Conservation (phyloP, 2,797 vertebrate genomes). For the Xyrichtys novacula region DNA sequence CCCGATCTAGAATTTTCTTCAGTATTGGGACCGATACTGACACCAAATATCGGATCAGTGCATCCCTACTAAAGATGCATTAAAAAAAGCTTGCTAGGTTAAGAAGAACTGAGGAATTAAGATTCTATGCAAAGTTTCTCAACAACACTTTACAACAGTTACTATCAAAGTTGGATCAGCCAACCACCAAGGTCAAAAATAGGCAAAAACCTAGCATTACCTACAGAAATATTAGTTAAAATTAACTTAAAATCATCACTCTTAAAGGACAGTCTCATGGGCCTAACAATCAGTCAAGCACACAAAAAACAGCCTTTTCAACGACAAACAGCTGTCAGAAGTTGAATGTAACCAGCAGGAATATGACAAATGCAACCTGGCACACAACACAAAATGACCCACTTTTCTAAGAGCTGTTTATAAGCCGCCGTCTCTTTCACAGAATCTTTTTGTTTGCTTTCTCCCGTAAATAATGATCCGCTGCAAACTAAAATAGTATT, state of each 20-base stretch:
- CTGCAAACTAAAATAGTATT: slow-evolving; percentile 13
- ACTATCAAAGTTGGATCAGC: background rate
- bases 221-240: background rate
- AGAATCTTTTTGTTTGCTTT: slow-evolving; percentile 27
- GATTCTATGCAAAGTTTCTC: too few relatives aligned
- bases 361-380: slow-evolving; percentile 33
- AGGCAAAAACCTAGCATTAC: too few relatives aligned
- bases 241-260: background rate
- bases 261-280: slow-evolving; percentile 2
- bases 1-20: too few relatives aligned
- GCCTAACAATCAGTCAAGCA: slow-evolving; percentile 23
- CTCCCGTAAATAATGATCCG: slow-evolving; percentile 4
- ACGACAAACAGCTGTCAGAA: slow-evolving; percentile 36
- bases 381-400: slow-evolving; percentile 27
- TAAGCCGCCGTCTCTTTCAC: slow-evolving; percentile 1
- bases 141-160: background rate
- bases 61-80: too few relatives aligned
- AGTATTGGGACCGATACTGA: too few relatives aligned
- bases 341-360: slow-evolving; percentile 9
- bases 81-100: too few relatives aligned
- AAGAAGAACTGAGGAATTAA: too few relatives aligned
- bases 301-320: slow-evolving; percentile 10
- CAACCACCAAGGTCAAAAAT: background rate
- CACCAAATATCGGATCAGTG: too few relatives aligned
- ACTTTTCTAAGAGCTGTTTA: slow-evolving; percentile 13